These are phyloP conservation scores for Aphis gossypii DNA, from an alignment of 1,140 invertebrate genomes.

Conservation along the genomic window DNA sequence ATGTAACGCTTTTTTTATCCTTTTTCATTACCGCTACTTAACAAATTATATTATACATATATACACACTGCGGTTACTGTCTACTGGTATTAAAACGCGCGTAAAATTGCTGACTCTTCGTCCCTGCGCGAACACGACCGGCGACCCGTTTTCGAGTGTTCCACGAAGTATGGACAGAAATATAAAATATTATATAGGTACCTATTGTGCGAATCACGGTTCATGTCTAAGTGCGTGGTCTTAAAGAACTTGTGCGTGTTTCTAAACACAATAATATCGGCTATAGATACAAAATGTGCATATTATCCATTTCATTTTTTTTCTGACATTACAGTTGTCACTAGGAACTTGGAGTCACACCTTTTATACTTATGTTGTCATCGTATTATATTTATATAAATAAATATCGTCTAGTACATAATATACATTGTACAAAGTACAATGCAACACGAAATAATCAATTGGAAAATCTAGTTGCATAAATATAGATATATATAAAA, in stretches of 20 bases:
- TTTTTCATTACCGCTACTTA: slow-evolving; percentile 29
- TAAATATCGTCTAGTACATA: neutral
- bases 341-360: neutral
- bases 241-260: neutral
- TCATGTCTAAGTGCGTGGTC: neutral
- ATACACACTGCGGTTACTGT: neutral
- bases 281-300: neutral
- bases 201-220: too few species aligned
- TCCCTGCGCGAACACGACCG: neutral
- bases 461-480: neutral
- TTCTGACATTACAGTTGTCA: neutral
- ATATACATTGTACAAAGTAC: neutral
- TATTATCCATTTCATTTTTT: neutral
- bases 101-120: slow-evolving; percentile 32
- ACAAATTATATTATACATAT: neutral
- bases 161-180: neutral
- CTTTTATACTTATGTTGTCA: neutral
- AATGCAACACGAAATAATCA: neutral
- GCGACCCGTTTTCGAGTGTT: neutral
- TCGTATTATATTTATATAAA: neutral
- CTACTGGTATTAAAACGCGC: neutral
- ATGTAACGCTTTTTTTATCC: neutral
- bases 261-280: neutral
- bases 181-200: neutral
- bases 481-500: neutral